Conservation (phyloP, 1,140 invertebrate genomes). For the Nautilus pompilius region DNA sequence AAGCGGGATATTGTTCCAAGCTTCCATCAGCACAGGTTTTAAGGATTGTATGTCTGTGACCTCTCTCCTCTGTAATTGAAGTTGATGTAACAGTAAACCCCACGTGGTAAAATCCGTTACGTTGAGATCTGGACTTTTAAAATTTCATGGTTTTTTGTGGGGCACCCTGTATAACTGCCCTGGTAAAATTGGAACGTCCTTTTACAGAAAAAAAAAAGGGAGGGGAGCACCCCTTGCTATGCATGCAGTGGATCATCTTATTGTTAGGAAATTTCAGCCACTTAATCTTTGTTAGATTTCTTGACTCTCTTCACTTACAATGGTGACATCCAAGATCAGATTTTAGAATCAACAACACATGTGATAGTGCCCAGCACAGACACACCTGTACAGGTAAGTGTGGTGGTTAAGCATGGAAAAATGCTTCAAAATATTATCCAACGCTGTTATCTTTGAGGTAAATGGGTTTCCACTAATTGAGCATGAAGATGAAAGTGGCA, state of each 20-base stretch:
- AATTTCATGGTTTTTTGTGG: not conserved
- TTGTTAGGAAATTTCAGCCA: not conserved
- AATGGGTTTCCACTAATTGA: no score
- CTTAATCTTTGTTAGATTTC: constrained; percentile 4
- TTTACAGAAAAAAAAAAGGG: not conserved
- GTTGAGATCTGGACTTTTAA: not conserved
- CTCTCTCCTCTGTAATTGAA: no score
- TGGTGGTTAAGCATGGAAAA: no score
- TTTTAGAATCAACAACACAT: constrained; percentile 28
- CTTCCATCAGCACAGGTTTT: no score
- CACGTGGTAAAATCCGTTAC: not conserved
- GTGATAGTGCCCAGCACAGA: constrained; percentile 21
- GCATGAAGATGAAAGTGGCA: no score
- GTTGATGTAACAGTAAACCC: no score
- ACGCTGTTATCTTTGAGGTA: no score
- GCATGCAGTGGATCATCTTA: not conserved
- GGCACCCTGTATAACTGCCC: not conserved
- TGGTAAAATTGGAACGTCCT: not conserved
- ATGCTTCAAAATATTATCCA: no score
- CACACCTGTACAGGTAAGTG: constrained; percentile 20
- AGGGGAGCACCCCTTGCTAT: not conserved
- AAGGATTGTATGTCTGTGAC: no score
- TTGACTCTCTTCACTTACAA: constrained; percentile 31
- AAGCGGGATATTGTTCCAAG: no score
- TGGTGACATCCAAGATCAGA: constrained; percentile 27